Percentiles rank a stretch among this genome's conserved stretches.
phyloP scores from a whole-genome alignment of 2,797 vertebrate species.

The Sebastes glaucus region DNA sequence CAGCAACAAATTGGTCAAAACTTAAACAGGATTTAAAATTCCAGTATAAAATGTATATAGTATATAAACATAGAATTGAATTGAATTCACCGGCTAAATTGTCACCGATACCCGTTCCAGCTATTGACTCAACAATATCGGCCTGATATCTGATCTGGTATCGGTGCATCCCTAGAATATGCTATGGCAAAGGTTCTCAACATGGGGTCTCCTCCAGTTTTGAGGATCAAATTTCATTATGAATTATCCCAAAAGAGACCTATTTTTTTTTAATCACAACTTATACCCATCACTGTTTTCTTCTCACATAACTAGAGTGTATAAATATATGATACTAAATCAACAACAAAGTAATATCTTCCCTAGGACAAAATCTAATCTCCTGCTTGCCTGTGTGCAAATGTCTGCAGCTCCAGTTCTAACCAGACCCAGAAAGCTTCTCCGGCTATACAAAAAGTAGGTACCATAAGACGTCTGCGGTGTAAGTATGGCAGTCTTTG shows the following conservation, averaged over 20 bases:
- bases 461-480: not conserved
- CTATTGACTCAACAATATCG: too few species aligned
- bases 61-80: too few species aligned
- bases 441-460: conserved; percentile 5
- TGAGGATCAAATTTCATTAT: not conserved
- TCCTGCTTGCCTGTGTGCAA: not conserved
- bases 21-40: too few species aligned
- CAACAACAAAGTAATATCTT: not conserved
- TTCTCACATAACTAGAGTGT: not conserved
- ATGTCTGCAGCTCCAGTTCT: not conserved
- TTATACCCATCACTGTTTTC: not conserved
- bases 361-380: not conserved
- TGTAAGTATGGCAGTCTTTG: conserved; percentile 30
- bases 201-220: not conserved
- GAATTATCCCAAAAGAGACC: not conserved
- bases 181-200: not conserved
- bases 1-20: too few species aligned
- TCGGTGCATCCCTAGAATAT: not conserved
- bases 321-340: not conserved
- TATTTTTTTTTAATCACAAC: not conserved
- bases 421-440: conserved; percentile 16
- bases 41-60: too few species aligned
- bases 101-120: too few species aligned
- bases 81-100: too few species aligned
- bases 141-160: too few species aligned